phyloP scores from a whole-genome alignment of 2,113 vertebrate genomes.

The Australoheros scitulus region DNA sequence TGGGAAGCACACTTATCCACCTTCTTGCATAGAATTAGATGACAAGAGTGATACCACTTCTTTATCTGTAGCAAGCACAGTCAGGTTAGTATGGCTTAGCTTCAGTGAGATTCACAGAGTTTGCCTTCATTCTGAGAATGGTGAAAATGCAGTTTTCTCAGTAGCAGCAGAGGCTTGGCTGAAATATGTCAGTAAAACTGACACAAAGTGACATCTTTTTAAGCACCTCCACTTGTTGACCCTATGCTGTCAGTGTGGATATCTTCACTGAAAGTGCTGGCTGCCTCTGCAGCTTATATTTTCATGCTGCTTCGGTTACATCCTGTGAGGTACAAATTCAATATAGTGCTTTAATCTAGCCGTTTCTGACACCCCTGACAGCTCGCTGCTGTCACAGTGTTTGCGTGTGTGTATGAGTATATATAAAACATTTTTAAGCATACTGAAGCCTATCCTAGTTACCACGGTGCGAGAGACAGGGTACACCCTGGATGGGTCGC shows the following conservation, averaged over 20 bases:
- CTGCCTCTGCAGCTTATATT: neutral
- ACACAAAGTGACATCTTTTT: neutral
- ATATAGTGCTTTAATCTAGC: neutral
- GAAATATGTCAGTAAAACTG: constrained; percentile 5
- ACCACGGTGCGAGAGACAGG: too few relatives aligned
- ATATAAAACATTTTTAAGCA: neutral
- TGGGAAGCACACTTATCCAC: neutral
- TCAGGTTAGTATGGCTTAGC: neutral
- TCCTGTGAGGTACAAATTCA: neutral
- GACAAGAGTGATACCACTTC: neutral
- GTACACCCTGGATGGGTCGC: too few relatives aligned
- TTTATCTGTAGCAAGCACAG: neutral
- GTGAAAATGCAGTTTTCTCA: neutral
- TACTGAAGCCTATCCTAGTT: too few relatives aligned
- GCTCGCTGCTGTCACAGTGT: neutral
- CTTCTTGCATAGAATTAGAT: neutral
- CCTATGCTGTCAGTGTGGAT: constrained; percentile 8
- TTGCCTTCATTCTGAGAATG: neutral
- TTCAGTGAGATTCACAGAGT: neutral
- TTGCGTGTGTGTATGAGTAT: neutral
- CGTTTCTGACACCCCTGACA: neutral
- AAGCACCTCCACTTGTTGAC: constrained; percentile 9
- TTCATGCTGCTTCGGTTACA: constrained; percentile 5
- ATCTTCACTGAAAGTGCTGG: neutral
- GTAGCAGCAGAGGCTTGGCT: neutral